phyloP scores from a whole-genome alignment of 2,113 vertebrate genomes.

The Embiotoca jacksoni region DNA sequence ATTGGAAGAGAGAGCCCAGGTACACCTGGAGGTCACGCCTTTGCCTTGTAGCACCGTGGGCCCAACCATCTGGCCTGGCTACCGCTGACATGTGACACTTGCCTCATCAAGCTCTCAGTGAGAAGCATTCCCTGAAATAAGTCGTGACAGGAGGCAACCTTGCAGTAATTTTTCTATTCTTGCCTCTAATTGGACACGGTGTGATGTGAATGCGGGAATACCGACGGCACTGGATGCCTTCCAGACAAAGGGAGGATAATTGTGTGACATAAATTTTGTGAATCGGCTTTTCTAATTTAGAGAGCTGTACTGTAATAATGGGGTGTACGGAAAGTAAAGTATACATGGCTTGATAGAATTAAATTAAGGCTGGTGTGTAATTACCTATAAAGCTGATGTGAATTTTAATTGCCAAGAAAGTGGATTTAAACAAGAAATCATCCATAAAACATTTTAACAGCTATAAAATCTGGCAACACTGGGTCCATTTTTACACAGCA shows the following conservation, averaged over 20 bases:
- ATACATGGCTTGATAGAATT: constrained; percentile 17
- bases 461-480: background rate
- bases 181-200: constrained; percentile 69
- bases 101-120: constrained; percentile 52
- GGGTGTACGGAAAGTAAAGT: constrained; percentile 1
- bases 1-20: background rate
- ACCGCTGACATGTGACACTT: constrained; percentile 40
- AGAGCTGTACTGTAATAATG: constrained; percentile 25
- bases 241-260: constrained; percentile 40
- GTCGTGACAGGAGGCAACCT: constrained; percentile 69
- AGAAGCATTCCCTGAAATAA: constrained; percentile 62
- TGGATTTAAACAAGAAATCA: constrained; percentile 15
- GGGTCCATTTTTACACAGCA: background rate
- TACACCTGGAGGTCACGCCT: constrained; percentile 45
- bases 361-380: background rate
- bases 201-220: constrained; percentile 67
- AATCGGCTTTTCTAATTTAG: constrained; percentile 50
- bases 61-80: constrained; percentile 47
- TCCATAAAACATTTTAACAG: constrained; percentile 13
- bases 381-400: background rate
- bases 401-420: constrained; percentile 32
- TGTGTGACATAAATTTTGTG: constrained; percentile 34
- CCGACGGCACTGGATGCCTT: constrained; percentile 37
- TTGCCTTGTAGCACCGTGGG: constrained; percentile 22
- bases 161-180: constrained; percentile 74